A percentile compares a stretch with the other conserved stretches of the same genome.
These are phyloP conservation scores for Apotomis betuletana DNA, from an alignment of 2,888 invertebrate genomes.

Conservation along the genomic window DNA sequence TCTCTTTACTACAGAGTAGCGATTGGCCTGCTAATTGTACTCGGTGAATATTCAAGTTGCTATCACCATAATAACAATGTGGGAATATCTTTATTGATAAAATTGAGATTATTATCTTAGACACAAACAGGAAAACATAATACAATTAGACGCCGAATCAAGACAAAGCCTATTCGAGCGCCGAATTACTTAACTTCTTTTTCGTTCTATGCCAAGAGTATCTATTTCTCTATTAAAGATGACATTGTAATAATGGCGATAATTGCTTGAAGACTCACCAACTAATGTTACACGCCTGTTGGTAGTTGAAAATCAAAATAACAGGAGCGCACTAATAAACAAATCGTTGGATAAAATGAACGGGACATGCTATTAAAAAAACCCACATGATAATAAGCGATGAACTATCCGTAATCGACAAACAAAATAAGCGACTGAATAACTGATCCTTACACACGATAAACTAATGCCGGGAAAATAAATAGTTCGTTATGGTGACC, in stretches of 20 bases:
- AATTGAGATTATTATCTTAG: too few species aligned
- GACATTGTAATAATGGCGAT: not conserved
- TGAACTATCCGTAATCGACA: conserved; percentile 48
- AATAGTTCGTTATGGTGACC: not conserved
- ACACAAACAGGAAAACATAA: too few species aligned
- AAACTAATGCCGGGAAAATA: not conserved
- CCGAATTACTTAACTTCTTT: too few species aligned
- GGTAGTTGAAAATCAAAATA: conserved; percentile 35
- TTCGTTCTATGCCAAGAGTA: too few species aligned
- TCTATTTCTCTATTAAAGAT: not conserved
- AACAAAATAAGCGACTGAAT: conserved; percentile 50
- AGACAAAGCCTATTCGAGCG: too few species aligned
- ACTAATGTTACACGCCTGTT: conserved; percentile 14
- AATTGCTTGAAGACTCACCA: not conserved
- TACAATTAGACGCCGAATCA: too few species aligned
- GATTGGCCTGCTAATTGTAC: conserved; percentile 9
- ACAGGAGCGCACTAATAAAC: conserved; percentile 33
- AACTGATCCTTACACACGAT: conserved; percentile 51
- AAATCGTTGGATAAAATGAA: conserved; percentile 37
- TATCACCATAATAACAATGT: not conserved
- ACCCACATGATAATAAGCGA: conserved; percentile 81
- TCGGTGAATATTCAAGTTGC: conserved; percentile 7
- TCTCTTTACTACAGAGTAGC: not conserved
- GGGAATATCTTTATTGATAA: too few species aligned
- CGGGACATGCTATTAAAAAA: conserved; percentile 80